These are phyloP conservation scores for Perdita meconis DNA, from an alignment of 2,888 invertebrate species.

Conservation along the genomic window DNA sequence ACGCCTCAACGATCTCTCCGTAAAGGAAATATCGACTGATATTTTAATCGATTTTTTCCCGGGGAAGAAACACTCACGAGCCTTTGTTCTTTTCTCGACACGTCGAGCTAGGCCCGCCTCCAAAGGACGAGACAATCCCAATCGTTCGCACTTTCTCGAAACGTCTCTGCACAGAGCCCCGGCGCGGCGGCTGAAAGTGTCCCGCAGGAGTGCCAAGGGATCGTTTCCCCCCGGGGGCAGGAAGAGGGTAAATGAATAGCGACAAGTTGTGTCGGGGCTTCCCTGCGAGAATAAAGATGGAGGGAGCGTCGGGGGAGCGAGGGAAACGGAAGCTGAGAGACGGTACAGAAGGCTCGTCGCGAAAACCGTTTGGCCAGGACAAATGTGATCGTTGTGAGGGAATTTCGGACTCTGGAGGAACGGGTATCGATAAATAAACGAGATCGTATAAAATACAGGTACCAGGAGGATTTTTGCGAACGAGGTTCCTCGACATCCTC, in stretches of 20 bases:
- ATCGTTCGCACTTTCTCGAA: conserved; percentile 59
- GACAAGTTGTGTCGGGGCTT: conserved; percentile 60
- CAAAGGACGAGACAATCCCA: conserved; percentile 57
- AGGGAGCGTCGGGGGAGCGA: conserved; percentile 26
- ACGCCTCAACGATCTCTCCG: background rate
- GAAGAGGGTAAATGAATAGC: conserved; percentile 66
- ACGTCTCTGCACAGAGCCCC: conserved; percentile 44
- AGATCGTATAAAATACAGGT: too few species aligned
- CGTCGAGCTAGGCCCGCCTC: conserved; percentile 17
- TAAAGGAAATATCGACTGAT: background rate
- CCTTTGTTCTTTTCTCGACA: conserved; percentile 44
- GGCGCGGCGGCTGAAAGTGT: conserved; percentile 40
- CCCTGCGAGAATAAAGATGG: conserved; percentile 52
- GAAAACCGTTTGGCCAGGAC: conserved; percentile 8
- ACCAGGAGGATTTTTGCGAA: too few species aligned
- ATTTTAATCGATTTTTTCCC: conserved; percentile 22
- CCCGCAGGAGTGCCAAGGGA: conserved; percentile 35
- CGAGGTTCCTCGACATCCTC: too few species aligned
- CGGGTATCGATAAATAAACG: background rate
- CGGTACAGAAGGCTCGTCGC: conserved; percentile 40
- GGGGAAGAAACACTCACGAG: conserved; percentile 14
- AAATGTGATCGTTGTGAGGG: conserved; percentile 10
- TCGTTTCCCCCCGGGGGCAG: conserved; percentile 34
- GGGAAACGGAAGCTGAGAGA: conserved; percentile 21
- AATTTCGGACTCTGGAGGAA: conserved; percentile 5